These are phyloP conservation scores for Toxostoma redivivum DNA, from an alignment of 2,113 vertebrate species.

Conservation along the genomic window DNA sequence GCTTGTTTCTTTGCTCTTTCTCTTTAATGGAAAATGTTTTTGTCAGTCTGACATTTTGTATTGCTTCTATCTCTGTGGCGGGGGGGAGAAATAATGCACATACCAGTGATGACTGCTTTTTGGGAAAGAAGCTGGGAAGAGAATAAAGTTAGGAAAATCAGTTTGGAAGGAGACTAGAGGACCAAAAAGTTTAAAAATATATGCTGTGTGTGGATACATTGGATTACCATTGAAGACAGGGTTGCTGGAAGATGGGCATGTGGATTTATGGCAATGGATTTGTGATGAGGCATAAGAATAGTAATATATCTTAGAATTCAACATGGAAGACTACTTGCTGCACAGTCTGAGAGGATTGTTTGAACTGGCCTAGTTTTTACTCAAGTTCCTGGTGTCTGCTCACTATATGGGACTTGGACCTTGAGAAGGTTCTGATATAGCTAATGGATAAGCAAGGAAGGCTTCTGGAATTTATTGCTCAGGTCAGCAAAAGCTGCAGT, in stretches of 20 bases:
- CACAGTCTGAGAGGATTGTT: background rate
- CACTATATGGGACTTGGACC: background rate
- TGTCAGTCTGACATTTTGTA: background rate
- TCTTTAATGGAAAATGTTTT: background rate
- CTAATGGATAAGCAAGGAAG: background rate
- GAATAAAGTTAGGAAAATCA: background rate
- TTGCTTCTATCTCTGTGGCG: background rate
- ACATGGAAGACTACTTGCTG: background rate
- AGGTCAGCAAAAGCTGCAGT: background rate
- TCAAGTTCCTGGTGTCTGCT: background rate
- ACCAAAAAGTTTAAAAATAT: background rate
- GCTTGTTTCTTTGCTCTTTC: background rate
- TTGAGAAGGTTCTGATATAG: background rate
- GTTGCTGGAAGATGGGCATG: background rate
- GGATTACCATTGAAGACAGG: background rate
- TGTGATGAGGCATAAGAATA: background rate
- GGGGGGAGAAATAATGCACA: accelerated
- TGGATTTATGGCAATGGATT: background rate
- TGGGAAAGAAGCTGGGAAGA: background rate
- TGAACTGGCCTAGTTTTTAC: background rate
- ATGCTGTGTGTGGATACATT: background rate
- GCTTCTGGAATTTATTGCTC: background rate
- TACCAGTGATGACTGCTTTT: background rate
- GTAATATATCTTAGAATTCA: background rate
- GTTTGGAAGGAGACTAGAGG: background rate